Evolutionary conservation across 2,888 invertebrate species (phyloP), one percentile per base, ranked within the genome.

Genomic region (Drosophila trichaetosa): DNA sequence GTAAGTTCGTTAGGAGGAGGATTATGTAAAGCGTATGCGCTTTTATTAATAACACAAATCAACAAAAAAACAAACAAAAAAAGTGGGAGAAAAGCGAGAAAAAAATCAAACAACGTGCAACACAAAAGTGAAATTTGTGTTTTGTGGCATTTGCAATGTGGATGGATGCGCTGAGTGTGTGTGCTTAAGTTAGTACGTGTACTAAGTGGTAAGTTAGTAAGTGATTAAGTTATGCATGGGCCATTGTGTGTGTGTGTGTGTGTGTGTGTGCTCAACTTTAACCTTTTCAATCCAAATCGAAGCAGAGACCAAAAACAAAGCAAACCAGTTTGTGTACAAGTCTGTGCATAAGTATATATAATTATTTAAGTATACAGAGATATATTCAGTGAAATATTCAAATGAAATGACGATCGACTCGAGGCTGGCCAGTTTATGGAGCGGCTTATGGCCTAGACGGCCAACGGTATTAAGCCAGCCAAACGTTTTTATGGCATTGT

Each of bases 21-120:
- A 84, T 89, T 84, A 89, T 87, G 88, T 87, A 89, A 83, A 73
- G 59, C 72, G 38, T 79, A 67, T 87, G 89, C 84, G 83, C 89
- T 73, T 83, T 78, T 84, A 84, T 83, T 80, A 80, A 80, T 83
- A 83, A 83, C 83, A 83, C 82, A 83, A 83, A 72, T 80, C 79
- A 61, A 75, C 63, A 31, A 69, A 49, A 46, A 80, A 80, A 83
- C 5, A 6, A 72, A 74, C 56, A 73, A 66, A 33, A 69, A 49
- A 48, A 48, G 63, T 31, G 33, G 46, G 21, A 46, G 2, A 64
- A 8, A 59, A 29, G 36, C 10, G 29, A 40, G 49, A 42, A 42
- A 51, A 63, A 69, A 54, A 48, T 13, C 7, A 65, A 63, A 51
- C 27, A 59, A 70, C 34, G 73, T 76, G 80, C 77, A 79, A 64